A percentile compares a stretch with the other conserved stretches of the same genome.
These are phyloP conservation scores for Oreocharis arfaki DNA, from an alignment of 2,113 vertebrate species.

Conservation along the genomic window DNA sequence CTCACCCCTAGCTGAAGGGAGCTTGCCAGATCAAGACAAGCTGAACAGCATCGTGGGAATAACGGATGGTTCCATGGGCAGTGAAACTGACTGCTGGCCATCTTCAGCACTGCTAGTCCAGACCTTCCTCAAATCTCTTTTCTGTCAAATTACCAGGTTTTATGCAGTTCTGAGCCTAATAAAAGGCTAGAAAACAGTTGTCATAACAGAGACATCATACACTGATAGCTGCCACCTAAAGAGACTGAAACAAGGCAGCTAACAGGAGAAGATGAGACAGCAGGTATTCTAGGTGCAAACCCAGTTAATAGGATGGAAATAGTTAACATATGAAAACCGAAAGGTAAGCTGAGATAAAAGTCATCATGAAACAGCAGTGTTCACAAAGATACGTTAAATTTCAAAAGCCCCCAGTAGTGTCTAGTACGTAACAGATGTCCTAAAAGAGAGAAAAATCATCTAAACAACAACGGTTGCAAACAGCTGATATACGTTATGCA, in stretches of 20 bases:
- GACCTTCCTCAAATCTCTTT: not conserved
- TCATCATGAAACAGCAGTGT: not conserved
- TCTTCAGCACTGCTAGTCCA: not conserved
- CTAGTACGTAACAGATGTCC: not conserved
- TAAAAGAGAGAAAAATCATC: not conserved
- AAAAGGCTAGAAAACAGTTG: not conserved
- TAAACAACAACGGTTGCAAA: not conserved
- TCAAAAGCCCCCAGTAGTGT: not conserved
- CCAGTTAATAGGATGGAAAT: not conserved
- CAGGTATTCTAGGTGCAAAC: not conserved
- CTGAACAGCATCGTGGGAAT: rapidly evolving
- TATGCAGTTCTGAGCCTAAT: not conserved
- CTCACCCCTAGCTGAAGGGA: not conserved
- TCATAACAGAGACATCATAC: not conserved
- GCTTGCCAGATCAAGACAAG: not conserved
- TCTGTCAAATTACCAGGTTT: not conserved
- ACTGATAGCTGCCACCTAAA: not conserved
- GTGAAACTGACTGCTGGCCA: not conserved
- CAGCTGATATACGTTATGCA: not conserved
- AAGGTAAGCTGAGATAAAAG: not conserved
- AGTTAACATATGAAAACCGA: not conserved
- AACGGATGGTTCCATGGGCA: not conserved
- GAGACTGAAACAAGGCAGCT: not conserved
- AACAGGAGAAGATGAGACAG: not conserved
- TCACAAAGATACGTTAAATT: not conserved